Conservation (phyloP, 2,113 vertebrate species). For the Boleophthalmus pectinirostris region DNA sequence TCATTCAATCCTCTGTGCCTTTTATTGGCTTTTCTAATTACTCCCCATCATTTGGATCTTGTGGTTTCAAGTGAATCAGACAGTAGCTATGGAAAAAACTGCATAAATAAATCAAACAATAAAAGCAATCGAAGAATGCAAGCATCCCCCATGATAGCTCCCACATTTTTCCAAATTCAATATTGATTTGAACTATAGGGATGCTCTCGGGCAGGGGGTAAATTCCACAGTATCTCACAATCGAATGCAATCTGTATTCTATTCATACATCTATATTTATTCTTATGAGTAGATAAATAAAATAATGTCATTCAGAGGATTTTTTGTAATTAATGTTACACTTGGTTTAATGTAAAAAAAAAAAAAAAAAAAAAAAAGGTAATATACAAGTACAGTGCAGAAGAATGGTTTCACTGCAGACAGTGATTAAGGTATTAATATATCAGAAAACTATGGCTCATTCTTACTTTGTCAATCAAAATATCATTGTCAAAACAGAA, state of each 20-base stretch:
- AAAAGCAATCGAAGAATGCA: neutral
- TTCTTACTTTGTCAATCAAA: too few species aligned
- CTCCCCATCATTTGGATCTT: slow-evolving; percentile 15
- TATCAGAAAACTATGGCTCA: too few species aligned
- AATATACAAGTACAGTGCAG: neutral
- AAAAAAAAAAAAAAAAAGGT: neutral
- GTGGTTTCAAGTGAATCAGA: slow-evolving; percentile 5
- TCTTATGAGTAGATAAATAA: neutral
- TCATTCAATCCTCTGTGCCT: slow-evolving; percentile 37
- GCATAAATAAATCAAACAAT: neutral
- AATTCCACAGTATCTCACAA: neutral
- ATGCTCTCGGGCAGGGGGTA: neutral
- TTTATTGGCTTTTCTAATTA: slow-evolving; percentile 53
- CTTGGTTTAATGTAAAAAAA: neutral
- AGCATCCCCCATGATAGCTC: neutral
- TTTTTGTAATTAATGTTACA: neutral
- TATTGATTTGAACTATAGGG: neutral
- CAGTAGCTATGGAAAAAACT: neutral
- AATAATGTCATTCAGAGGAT: neutral
- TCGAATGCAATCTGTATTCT: neutral
- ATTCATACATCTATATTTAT: neutral
- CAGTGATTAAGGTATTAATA: too few species aligned
- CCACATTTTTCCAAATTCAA: neutral
- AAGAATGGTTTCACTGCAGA: neutral
- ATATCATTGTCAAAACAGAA: too few species aligned